These are phyloP conservation scores for Pristionchus mayeri DNA, from an alignment of 2,888 invertebrate genomes.

Conservation along the genomic window DNA sequence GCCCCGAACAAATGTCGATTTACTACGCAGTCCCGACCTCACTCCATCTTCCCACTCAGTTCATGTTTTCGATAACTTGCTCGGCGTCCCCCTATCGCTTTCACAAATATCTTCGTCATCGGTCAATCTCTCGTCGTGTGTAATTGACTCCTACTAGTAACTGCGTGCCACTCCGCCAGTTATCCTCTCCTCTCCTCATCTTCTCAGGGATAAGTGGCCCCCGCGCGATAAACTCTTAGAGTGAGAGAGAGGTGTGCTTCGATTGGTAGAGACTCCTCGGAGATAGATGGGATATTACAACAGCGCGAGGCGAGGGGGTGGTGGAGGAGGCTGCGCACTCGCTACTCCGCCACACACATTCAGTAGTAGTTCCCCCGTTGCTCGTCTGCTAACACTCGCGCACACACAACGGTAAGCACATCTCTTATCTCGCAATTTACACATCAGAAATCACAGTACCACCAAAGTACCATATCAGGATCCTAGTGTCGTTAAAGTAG, in stretches of 20 bases:
- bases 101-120: background rate
- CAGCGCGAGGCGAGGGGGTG: background rate
- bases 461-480: background rate
- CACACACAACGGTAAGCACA: background rate
- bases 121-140: background rate
- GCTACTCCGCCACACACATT: background rate
- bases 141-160: conserved; percentile 25
- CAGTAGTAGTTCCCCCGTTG: background rate
- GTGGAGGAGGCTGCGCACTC: background rate
- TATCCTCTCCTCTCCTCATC: background rate
- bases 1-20: conserved; percentile 29
- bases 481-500: too few species aligned
- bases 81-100: background rate
- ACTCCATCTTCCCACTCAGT: background rate
- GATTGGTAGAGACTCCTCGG: conserved; percentile 27
- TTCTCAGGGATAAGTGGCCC: conserved; percentile 43
- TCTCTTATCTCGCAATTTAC: background rate
- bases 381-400: background rate
- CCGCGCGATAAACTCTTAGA: background rate
- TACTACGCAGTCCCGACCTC: conserved; percentile 26
- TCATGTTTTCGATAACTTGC: conserved; percentile 36
- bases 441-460: background rate
- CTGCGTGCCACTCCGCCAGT: background rate
- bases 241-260: background rate
- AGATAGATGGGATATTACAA: conserved; percentile 47